A percentile compares a stretch with the other conserved stretches of the same genome.
These are phyloP conservation scores for Scartelaos histophorus DNA, from an alignment of 2,113 vertebrate species.

Conservation along the genomic window DNA sequence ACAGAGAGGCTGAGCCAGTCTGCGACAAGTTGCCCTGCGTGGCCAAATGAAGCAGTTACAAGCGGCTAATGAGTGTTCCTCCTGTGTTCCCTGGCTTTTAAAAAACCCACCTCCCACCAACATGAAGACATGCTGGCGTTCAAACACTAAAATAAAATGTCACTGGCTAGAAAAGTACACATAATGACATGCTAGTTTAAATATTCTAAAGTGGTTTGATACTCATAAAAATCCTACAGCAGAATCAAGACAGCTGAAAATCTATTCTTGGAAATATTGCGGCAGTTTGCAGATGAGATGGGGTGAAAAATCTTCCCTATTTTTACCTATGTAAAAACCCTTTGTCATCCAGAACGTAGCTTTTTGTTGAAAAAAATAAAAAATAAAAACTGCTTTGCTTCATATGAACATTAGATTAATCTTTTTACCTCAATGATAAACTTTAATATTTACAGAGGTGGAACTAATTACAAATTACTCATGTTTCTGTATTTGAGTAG, in stretches of 20 bases:
- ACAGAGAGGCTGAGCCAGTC: slow-evolving; percentile 55
- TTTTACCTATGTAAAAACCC: background rate
- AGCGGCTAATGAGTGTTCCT: slow-evolving; percentile 67
- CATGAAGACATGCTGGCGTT: background rate
- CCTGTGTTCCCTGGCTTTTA: slow-evolving; percentile 46
- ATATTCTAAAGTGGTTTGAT: background rate
- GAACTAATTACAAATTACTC: no score
- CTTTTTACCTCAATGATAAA: no score
- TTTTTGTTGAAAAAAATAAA: no score
- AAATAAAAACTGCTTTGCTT: no score
- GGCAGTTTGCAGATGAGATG: background rate
- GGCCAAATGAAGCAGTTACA: slow-evolving; percentile 67
- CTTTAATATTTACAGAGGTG: no score
- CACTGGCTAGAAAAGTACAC: slow-evolving; percentile 21
- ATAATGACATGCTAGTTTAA: slow-evolving; percentile 3
- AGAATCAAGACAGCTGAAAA: background rate
- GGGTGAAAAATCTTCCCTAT: background rate
- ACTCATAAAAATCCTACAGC: background rate
- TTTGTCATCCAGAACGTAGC: no score
- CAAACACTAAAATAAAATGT: slow-evolving; percentile 39
- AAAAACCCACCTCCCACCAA: slow-evolving; percentile 8
- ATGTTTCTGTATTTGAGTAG: no score
- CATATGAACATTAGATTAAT: no score
- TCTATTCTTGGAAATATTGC: background rate
- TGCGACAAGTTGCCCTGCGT: slow-evolving; percentile 62